Conservation (phyloP, 1,140 invertebrate species). For the Coelopa frigida region DNA sequence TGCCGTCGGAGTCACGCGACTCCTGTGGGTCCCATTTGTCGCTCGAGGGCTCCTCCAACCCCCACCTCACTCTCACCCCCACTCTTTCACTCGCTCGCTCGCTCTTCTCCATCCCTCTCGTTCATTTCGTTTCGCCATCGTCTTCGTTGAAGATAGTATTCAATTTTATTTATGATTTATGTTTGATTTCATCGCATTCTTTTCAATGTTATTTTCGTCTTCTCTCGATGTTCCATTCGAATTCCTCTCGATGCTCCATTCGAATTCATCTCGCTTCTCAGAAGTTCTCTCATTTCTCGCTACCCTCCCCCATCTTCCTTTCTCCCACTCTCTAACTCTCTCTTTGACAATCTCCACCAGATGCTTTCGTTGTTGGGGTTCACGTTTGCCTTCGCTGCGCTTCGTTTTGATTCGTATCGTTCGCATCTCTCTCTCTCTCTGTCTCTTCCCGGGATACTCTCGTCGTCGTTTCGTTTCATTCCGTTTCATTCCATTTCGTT, state of each 20-base stretch:
- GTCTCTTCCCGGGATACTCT: neutral
- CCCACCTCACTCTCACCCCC: too few relatives aligned
- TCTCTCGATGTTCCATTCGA: neutral
- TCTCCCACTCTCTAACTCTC: neutral
- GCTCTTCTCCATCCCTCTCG: conserved; percentile 12
- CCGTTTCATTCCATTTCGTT: too few relatives aligned
- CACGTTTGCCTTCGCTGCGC: neutral
- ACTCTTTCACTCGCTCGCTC: conserved; percentile 15
- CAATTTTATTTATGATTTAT: neutral
- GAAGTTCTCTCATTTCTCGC: neutral
- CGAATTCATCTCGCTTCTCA: neutral
- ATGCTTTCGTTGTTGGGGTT: neutral
- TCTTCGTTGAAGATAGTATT: conserved; percentile 12
- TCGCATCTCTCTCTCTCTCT: neutral
- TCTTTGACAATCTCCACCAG: neutral
- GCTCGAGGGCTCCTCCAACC: too few relatives aligned
- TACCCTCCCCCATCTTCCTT: neutral
- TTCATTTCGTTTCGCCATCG: conserved; percentile 10
- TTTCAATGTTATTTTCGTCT: neutral
- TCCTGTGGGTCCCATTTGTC: too few relatives aligned
- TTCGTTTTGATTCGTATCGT: neutral
- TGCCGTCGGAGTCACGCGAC: too few relatives aligned
- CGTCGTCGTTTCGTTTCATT: neutral
- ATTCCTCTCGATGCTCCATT: neutral
- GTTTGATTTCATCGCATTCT: neutral